These are phyloP conservation scores for Ibycter americanus DNA, from an alignment of 2,797 vertebrate species.

Conservation along the genomic window DNA sequence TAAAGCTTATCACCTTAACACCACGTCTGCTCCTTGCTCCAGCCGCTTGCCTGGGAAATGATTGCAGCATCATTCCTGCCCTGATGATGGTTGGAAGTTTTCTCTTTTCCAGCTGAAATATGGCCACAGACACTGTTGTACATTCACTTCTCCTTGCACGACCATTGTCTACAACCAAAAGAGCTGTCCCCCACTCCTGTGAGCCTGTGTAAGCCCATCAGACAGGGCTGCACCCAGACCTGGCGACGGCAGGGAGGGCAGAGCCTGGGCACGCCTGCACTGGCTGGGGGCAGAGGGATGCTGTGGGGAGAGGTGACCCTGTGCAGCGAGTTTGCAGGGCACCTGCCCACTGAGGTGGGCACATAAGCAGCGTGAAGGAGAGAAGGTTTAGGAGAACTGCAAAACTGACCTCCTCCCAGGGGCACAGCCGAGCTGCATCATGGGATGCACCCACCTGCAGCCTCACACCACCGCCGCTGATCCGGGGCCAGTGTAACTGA, in stretches of 20 bases:
- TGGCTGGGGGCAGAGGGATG: background rate
- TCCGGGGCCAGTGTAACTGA: background rate
- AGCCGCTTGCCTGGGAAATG: background rate
- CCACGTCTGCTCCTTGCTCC: background rate
- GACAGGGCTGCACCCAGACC: background rate
- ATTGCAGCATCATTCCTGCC: background rate
- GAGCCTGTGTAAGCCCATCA: background rate
- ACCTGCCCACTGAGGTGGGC: background rate
- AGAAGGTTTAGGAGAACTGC: background rate
- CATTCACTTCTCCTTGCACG: background rate
- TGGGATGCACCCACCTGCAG: background rate
- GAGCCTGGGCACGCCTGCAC: background rate
- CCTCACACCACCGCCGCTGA: accelerated
- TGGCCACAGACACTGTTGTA: background rate
- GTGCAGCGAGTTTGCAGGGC: accelerated
- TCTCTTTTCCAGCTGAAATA: background rate
- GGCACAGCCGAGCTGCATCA: accelerated
- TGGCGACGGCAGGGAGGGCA: background rate
- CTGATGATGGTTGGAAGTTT: background rate
- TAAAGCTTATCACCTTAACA: too few species aligned
- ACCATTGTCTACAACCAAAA: background rate
- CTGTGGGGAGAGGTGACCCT: background rate
- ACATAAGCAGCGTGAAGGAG: accelerated
- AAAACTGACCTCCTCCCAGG: background rate
- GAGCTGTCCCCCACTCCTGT: background rate